phyloP scores from a whole-genome alignment of 2,113 vertebrate species.

The Poeciliopsis retropinna region DNA sequence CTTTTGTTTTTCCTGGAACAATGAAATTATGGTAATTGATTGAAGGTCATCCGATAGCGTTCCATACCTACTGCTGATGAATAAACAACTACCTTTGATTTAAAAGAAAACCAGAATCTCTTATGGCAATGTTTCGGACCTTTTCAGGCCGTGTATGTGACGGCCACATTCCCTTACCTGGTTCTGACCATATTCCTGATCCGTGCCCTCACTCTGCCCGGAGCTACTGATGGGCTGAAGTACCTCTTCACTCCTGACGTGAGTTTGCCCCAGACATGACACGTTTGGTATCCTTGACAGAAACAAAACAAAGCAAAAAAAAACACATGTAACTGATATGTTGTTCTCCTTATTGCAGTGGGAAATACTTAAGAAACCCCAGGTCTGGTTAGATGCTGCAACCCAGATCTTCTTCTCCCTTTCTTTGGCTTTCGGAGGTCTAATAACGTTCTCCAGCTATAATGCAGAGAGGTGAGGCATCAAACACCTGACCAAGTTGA shows the following conservation, averaged over 20 bases:
- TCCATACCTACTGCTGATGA: background rate
- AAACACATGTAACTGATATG: slow-evolving; percentile 45
- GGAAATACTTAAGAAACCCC: slow-evolving; percentile 81
- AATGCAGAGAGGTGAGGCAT: slow-evolving; percentile 83
- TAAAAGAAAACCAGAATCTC: background rate
- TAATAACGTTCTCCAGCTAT: slow-evolving; percentile 93
- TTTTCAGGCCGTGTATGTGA: slow-evolving; percentile 89
- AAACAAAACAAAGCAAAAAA: background rate
- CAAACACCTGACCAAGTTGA: rapidly evolving
- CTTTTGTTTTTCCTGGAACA: background rate
- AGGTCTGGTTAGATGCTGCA: slow-evolving; percentile 91
- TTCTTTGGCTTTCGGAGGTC: slow-evolving; percentile 90
- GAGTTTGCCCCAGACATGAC: slow-evolving; percentile 28
- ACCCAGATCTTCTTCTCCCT: slow-evolving; percentile 96
- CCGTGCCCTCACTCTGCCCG: slow-evolving; percentile 86
- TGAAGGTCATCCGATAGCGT: background rate
- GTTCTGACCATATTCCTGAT: slow-evolving; percentile 90
- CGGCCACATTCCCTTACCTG: slow-evolving; percentile 88
- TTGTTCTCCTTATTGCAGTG: slow-evolving; percentile 74
- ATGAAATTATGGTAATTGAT: too few species aligned
- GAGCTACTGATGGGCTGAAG: slow-evolving; percentile 82
- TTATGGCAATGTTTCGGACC: background rate
- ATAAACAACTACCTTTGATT: background rate
- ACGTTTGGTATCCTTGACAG: too few species aligned
- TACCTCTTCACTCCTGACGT: slow-evolving; percentile 92